Conservation (phyloP, 2,797 vertebrate genomes). For the Odontamblyopus rebecca region DNA sequence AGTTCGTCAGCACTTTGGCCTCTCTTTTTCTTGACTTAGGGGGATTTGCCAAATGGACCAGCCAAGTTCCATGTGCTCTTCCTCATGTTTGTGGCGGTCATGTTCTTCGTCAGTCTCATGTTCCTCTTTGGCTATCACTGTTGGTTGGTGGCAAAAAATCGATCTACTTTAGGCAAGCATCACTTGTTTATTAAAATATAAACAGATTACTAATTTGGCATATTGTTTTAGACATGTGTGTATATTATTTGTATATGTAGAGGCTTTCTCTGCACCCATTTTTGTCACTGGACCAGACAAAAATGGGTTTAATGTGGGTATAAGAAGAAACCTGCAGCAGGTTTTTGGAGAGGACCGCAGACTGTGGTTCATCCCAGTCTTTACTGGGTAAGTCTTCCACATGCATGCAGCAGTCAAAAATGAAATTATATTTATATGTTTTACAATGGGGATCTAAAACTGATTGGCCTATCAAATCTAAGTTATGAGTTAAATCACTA, state of each 20-base stretch:
- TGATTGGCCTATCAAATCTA: background rate
- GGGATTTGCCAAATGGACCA: constrained; percentile 83
- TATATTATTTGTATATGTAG: constrained; percentile 67
- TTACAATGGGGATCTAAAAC: background rate
- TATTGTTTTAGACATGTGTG: constrained; percentile 5
- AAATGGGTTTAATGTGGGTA: constrained; percentile 92
- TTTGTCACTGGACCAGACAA: constrained; percentile 91
- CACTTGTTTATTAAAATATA: constrained; percentile 21
- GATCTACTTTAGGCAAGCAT: constrained; percentile 92
- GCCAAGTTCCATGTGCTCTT: constrained; percentile 97
- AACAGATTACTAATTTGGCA: background rate
- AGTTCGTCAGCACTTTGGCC: background rate
- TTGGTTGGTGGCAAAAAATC: constrained; percentile 94
- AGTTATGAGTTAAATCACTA: constrained; percentile 2
- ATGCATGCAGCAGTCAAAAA: no score
- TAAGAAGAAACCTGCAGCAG: constrained; percentile 88
- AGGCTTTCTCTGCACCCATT: constrained; percentile 93
- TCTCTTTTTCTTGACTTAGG: constrained; percentile 71
- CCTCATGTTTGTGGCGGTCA: constrained; percentile 94
- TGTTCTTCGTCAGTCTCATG: constrained; percentile 97
- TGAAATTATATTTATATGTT: background rate
- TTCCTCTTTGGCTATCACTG: constrained; percentile 98
- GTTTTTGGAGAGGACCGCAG: constrained; percentile 92
- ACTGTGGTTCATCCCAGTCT: constrained; percentile 91
- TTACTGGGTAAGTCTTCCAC: constrained; percentile 82